Base-by-base conservation (phyloP, 53 echinoderm and acorn worm species). In the Pentamera pediparva region DNA sequence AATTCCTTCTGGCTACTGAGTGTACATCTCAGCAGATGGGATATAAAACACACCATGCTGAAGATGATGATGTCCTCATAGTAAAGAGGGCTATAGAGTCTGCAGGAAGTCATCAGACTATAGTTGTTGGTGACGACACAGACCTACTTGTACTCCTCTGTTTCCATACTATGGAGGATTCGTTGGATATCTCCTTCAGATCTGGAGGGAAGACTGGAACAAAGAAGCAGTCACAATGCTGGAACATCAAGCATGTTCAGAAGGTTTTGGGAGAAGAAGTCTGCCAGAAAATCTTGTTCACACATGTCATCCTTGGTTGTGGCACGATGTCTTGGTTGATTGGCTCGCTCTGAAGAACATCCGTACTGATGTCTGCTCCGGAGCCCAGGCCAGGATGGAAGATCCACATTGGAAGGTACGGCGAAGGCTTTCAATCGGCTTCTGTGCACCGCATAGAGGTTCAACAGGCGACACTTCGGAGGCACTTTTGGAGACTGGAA, bases 11-110 rank as follows among this genome's bases (percentile, higher is more conserved):
- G 47, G 47, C 47, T 47, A 47, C 47, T 47, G 47, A 47, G 47
- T 1, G 47, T 47, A 47, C 47, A 47, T 47, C 47, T 75, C 9
- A 26, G 32, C 75, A 53, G 25, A 20, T 25, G 21, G 74, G 74
- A 50, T 53, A 32, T 53, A 22, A 12, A 21, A 53, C 32, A 73
- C 24, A 51, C 12, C 73, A 84, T 84, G 78, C 84, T 6, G n/a
- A n/a, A n/a, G n/a, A n/a, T n/a, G n/a, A n/a, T n/a, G 52, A 13
- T 78, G 71, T 84, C 34, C 62, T 78, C 3, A 84, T 78, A 34
- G 78, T 78, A 3, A 4, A 34, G 19, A 77, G 67, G 4, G 61
- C 76, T 32, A 39, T 77, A 20, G 58, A 29, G 32, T 69, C 83
- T 20, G 69, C 77, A n/a, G 59, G 15, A 25, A 6, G 20, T 11